Evolutionary conservation across 2,113 vertebrate genomes (phyloP).

Genomic region (Menidia beryllina): DNA sequence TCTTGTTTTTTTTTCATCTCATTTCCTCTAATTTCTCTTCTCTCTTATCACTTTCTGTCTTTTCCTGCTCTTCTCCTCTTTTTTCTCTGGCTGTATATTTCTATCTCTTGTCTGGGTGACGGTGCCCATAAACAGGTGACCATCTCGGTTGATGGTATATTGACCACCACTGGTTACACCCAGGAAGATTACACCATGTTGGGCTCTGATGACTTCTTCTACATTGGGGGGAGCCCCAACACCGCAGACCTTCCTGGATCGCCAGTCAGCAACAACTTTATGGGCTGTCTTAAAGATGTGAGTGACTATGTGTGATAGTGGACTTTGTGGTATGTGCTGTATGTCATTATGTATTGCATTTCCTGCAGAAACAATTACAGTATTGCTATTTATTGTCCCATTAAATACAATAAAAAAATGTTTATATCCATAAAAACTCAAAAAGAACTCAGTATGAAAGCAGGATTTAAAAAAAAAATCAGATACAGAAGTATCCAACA

Average conservation of each 20-base stretch:
- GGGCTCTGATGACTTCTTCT: conserved; percentile 96
- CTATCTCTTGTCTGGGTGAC: conserved; percentile 49
- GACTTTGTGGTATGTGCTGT: background rate
- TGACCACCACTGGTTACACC: conserved; percentile 93
- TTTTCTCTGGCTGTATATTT: conserved; percentile 12
- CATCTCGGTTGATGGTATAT: conserved; percentile 93
- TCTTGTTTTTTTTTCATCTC: conserved; percentile 66
- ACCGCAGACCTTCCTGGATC: conserved; percentile 93
- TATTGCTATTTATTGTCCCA: background rate
- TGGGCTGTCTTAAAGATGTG: conserved; percentile 96
- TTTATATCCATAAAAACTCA: background rate
- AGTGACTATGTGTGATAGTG: conserved; percentile 62
- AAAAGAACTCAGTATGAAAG: background rate
- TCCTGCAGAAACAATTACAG: background rate
- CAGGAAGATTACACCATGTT: conserved; percentile 94
- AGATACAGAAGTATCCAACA: background rate
- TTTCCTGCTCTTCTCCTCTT: conserved; percentile 27
- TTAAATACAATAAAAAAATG: too few relatives aligned
- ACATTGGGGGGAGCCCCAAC: conserved; percentile 94
- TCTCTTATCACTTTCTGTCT: conserved; percentile 54
- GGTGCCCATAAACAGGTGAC: conserved; percentile 83
- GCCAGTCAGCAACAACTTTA: conserved; percentile 97
- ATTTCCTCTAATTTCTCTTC: conserved; percentile 75
- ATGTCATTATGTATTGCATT: background rate
- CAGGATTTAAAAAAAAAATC: background rate